A percentile compares a stretch with the other conserved stretches of the same genome.
These are phyloP conservation scores for Stegana nigrithorax DNA, from an alignment of 2,888 invertebrate species.

Conservation along the genomic window DNA sequence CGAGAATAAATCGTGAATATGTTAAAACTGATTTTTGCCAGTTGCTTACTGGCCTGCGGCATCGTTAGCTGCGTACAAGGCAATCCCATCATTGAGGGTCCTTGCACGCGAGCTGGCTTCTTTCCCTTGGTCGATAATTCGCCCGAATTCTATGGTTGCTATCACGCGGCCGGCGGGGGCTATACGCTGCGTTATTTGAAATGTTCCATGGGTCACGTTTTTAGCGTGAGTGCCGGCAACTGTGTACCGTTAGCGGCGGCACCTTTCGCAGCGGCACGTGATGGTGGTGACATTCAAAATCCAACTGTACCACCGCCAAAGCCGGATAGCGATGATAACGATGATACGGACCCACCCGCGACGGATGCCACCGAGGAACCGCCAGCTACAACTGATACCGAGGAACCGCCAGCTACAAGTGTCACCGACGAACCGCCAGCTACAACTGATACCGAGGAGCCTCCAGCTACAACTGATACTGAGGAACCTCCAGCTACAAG, in stretches of 20 bases:
- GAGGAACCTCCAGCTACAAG: slow-evolving; percentile 6
- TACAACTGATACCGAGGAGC: neutral
- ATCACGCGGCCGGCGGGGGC: slow-evolving; percentile 33
- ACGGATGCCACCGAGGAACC: neutral
- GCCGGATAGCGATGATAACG: too few relatives aligned
- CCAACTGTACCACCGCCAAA: slow-evolving; percentile 41
- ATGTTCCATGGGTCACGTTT: slow-evolving; percentile 40
- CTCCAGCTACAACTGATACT: neutral
- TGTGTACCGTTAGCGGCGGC: slow-evolving; percentile 31
- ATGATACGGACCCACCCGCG: too few relatives aligned
- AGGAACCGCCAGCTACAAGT: slow-evolving; percentile 16
- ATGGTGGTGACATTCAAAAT: slow-evolving; percentile 43
- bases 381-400: neutral
- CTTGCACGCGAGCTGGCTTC: slow-evolving; percentile 39
- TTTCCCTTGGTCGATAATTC: slow-evolving; percentile 40
- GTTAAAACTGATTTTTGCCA: slow-evolving; percentile 24
- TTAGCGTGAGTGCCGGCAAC: slow-evolving; percentile 28
- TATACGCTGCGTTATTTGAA: slow-evolving; percentile 34
- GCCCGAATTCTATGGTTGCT: slow-evolving; percentile 44
- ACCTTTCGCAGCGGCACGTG: slow-evolving; percentile 16
- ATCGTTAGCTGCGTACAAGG: slow-evolving; percentile 6
- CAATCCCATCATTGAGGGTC: slow-evolving; percentile 10
- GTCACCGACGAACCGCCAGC: neutral
- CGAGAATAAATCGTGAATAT: slow-evolving; percentile 13
- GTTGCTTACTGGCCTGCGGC: neutral